Percentiles rank a stretch among this genome's conserved stretches.
phyloP scores from a whole-genome alignment of 1,140 invertebrate genomes.

The Pachyrhynchus sulphureomaculatus region DNA sequence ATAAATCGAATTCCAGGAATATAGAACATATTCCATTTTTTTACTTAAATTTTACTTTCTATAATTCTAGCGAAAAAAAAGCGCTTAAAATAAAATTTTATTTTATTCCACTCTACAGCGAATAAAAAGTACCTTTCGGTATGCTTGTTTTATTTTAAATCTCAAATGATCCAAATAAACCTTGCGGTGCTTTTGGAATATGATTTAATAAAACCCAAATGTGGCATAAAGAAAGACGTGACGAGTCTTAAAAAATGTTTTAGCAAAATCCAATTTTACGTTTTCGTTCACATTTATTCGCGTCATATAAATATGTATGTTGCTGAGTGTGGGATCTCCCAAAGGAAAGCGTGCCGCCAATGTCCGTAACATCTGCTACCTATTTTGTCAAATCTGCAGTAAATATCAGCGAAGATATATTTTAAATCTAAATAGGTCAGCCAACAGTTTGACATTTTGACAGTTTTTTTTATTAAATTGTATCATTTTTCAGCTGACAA shows the following conservation, averaged over 20 bases:
- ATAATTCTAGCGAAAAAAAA: too few relatives aligned
- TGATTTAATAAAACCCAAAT: conserved; percentile 28
- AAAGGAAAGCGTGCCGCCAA: not conserved
- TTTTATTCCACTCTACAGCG: too few relatives aligned
- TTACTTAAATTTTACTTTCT: too few relatives aligned
- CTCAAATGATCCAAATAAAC: conserved; percentile 1
- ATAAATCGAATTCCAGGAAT: too few relatives aligned
- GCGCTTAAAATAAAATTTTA: too few relatives aligned
- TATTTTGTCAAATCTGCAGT: not conserved
- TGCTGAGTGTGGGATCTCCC: conserved; percentile 16
- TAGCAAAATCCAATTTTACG: conserved; percentile 21
- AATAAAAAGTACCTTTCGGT: too few relatives aligned
- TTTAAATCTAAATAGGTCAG: too few relatives aligned
- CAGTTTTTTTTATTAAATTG: too few relatives aligned
- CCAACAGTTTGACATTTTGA: too few relatives aligned
- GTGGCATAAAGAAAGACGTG: conserved; percentile 25
- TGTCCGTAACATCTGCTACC: not conserved
- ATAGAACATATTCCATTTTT: too few relatives aligned
- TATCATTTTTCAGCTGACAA: too few relatives aligned
- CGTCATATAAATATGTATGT: conserved; percentile 29
- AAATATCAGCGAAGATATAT: not conserved
- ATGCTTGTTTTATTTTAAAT: not conserved
- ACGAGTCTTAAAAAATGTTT: conserved; percentile 26
- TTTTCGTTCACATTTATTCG: conserved; percentile 21
- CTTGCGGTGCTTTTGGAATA: conserved; percentile 4